These are phyloP conservation scores for Anthoscopus minutus DNA, from an alignment of 2,113 vertebrate species.

Conservation along the genomic window DNA sequence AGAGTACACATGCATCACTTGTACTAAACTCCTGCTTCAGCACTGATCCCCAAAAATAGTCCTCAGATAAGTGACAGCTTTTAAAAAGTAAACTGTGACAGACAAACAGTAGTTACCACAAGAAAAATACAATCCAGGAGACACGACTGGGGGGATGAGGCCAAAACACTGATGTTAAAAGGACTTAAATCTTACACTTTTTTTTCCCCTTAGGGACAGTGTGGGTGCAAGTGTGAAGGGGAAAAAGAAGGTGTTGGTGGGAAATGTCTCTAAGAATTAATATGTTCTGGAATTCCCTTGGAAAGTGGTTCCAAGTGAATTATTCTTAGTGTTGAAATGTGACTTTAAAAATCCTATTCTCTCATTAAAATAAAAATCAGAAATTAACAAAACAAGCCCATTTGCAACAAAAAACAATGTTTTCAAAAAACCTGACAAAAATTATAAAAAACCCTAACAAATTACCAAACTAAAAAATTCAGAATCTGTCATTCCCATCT, in stretches of 20 bases:
- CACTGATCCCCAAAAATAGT: not conserved
- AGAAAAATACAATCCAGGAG: not conserved
- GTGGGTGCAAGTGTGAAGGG: not conserved
- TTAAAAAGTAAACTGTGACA: not conserved
- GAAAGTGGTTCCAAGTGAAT: not conserved
- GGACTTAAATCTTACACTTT: not conserved
- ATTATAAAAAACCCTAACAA: not conserved
- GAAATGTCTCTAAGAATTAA: not conserved
- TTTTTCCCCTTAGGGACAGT: not conserved
- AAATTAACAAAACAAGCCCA: not conserved
- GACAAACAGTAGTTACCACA: not conserved
- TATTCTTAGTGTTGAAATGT: not conserved
- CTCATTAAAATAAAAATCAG: not conserved
- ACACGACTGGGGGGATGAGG: not conserved
- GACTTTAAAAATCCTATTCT: not conserved
- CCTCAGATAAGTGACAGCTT: not conserved
- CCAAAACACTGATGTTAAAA: not conserved
- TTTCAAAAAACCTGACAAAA: not conserved
- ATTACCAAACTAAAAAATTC: not conserved
- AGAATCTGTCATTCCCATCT: not conserved
- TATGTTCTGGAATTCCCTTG: not conserved
- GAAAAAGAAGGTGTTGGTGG: not conserved
- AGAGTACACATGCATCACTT: accelerated
- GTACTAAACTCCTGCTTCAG: not conserved
- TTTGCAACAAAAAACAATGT: not conserved